A percentile compares a stretch with the other conserved stretches of the same genome.
Evolutionary conservation across 2,113 vertebrate genomes (phyloP).

Genomic region (Atractosteus spatula): DNA sequence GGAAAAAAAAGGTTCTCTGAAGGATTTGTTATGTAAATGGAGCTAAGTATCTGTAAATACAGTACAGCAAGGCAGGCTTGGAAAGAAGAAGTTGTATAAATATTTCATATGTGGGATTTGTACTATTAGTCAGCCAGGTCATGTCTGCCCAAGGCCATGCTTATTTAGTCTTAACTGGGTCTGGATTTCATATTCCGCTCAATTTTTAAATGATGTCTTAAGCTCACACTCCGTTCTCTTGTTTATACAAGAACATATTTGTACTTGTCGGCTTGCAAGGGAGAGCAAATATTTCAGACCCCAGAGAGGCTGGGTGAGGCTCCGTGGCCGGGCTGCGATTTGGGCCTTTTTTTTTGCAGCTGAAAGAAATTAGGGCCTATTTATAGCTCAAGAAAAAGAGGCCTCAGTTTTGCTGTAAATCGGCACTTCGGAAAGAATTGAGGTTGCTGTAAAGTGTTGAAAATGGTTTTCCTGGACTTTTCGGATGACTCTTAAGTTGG

Average conservation of each 20-base stretch:
- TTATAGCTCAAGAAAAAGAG: conserved; percentile 23
- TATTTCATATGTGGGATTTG: too few relatives aligned
- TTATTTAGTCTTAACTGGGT: not conserved
- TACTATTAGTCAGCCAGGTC: too few relatives aligned
- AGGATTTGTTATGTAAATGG: too few relatives aligned
- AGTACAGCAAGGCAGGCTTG: too few relatives aligned
- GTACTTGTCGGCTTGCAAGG: conserved; percentile 20
- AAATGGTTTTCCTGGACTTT: not conserved
- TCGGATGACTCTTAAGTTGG: not conserved
- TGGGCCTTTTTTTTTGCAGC: conserved; percentile 23
- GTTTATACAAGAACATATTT: conserved; percentile 25
- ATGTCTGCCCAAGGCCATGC: too few relatives aligned
- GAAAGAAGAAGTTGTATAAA: too few relatives aligned
- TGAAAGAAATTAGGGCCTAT: conserved; percentile 35
- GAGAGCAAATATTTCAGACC: conserved; percentile 3
- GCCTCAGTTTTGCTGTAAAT: conserved; percentile 16
- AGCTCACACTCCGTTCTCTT: conserved; percentile 14
- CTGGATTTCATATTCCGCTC: not conserved
- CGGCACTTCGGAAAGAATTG: conserved; percentile 17
- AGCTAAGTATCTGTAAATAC: too few relatives aligned
- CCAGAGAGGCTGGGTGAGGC: not conserved
- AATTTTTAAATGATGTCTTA: not conserved
- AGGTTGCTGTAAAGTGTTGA: conserved; percentile 19
- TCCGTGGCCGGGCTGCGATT: not conserved
- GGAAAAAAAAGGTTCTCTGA: not conserved